Evolutionary conservation across 2,888 invertebrate genomes (phyloP), one percentile per base, ranked within the genome.

Genomic region (Scaeva pyrastri): DNA sequence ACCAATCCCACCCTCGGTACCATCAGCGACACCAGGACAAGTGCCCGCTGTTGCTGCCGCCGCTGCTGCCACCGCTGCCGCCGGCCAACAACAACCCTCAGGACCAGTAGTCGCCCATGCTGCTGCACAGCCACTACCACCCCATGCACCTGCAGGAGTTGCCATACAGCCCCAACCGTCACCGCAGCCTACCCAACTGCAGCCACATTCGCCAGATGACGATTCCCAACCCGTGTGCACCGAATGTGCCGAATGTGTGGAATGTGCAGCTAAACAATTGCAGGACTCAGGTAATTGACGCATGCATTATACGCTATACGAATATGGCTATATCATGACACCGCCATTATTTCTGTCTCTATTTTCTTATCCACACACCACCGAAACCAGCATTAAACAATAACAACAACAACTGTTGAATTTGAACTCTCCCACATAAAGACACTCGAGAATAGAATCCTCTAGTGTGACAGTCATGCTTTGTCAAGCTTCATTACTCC

Each of bases 171-270:
- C 56, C 23, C 68, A 64, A 52, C 19, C 70, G 12, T 62, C 88
- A 62, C 68, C 84, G 56, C 87, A 87, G 68, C 45, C 80, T 1
- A 2, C 3, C 50, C 88, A 88, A 60, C 77, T 88, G 55, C 89
- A 88, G 62, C 88, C 89, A 71, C 86, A 82, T 78, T 90, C 89
- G 19, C 88, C 89, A 36, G 92, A 91, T 60, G 92, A 92, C 81
- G 91, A 92, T 74, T 86, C 90, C 41, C 90, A 90, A 88, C 90
- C 91, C 41, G 92, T 91, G 50, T 93, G 93, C 88, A 92, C 93
- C 39, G 92, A 93, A 88, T 93, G 93, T 88, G 93, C 92, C 41
- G 93, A 93, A 89, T 93, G 93, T 84, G 92, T 91, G 21, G 93
- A 93, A 80, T 93, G 93, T 88, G 93, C 93, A 23, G 92, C 92